phyloP scores from a whole-genome alignment of 2,888 invertebrate genomes.

The Lochmaea capreae region DNA sequence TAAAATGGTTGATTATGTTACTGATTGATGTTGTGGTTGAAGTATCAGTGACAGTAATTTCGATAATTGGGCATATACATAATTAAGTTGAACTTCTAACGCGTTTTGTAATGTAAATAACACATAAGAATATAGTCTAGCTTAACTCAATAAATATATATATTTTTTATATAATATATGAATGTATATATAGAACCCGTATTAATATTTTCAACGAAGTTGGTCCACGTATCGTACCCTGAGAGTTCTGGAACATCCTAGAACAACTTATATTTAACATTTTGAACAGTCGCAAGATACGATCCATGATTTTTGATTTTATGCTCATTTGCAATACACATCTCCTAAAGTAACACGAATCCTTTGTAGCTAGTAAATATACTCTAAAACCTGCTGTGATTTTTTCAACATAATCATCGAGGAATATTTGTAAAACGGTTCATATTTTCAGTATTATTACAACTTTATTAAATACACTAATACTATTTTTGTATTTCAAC shows the following conservation, averaged over 20 bases:
- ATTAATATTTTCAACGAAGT: slow-evolving; percentile 62
- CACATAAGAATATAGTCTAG: slow-evolving; percentile 59
- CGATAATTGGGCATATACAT: slow-evolving; percentile 47
- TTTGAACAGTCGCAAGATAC: slow-evolving; percentile 61
- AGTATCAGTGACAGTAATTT: slow-evolving; percentile 40
- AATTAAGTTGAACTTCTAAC: slow-evolving; percentile 55
- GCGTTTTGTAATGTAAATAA: slow-evolving; percentile 56
- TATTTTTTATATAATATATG: slow-evolving; percentile 51
- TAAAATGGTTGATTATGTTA: neutral
- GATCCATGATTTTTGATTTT: slow-evolving; percentile 65
- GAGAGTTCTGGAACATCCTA: slow-evolving; percentile 64
- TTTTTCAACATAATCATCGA: slow-evolving; percentile 37
- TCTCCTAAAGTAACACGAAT: slow-evolving; percentile 50
- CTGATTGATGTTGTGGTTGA: slow-evolving; percentile 1
- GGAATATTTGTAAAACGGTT: slow-evolving; percentile 15
- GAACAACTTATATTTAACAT: slow-evolving; percentile 65
- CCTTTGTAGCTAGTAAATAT: slow-evolving; percentile 39
- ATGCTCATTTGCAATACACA: slow-evolving; percentile 63
- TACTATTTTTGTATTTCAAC: neutral
- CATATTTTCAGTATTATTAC: slow-evolving; percentile 11
- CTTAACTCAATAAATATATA: slow-evolving; percentile 58
- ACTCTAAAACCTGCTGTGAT: slow-evolving; percentile 32
- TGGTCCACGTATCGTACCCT: slow-evolving; percentile 59
- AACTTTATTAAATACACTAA: slow-evolving; percentile 7
- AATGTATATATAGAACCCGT: slow-evolving; percentile 62